Conservation (phyloP, 2,888 invertebrate species). For the Cephus spinipes region DNA sequence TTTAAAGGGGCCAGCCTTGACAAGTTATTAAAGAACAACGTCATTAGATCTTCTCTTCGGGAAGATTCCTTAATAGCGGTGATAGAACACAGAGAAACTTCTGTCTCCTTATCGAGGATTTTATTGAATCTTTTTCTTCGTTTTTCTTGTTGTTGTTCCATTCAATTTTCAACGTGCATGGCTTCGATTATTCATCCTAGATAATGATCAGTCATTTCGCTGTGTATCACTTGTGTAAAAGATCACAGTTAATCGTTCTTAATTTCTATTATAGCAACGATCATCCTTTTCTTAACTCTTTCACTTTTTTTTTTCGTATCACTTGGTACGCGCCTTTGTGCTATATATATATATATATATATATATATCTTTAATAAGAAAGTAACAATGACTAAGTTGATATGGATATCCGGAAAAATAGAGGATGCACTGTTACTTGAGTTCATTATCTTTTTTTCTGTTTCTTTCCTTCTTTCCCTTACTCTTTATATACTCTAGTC, state of each 20-base stretch:
- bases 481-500: not conserved
- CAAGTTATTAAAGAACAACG: not conserved
- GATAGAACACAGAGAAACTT: not conserved
- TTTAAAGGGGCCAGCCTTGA: not conserved
- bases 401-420: not conserved
- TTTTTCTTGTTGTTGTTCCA: not conserved
- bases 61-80: not conserved
- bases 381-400: not conserved
- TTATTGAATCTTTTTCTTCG: not conserved
- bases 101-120: not conserved
- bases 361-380: conserved; percentile 13
- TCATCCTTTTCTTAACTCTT: not conserved
- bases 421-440: not conserved
- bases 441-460: not conserved
- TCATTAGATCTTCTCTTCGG: not conserved
- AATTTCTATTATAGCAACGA: not conserved
- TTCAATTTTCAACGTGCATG: not conserved
- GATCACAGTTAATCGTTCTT: not conserved
- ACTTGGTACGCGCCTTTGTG: not conserved
- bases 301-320: not conserved
- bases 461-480: not conserved
- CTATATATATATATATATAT: conserved; percentile 3
- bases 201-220: conserved; percentile 3
- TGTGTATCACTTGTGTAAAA: not conserved
- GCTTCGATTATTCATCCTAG: not conserved